These are phyloP conservation scores for Chitala chitala DNA, from an alignment of 2,113 vertebrate species.

Conservation along the genomic window DNA sequence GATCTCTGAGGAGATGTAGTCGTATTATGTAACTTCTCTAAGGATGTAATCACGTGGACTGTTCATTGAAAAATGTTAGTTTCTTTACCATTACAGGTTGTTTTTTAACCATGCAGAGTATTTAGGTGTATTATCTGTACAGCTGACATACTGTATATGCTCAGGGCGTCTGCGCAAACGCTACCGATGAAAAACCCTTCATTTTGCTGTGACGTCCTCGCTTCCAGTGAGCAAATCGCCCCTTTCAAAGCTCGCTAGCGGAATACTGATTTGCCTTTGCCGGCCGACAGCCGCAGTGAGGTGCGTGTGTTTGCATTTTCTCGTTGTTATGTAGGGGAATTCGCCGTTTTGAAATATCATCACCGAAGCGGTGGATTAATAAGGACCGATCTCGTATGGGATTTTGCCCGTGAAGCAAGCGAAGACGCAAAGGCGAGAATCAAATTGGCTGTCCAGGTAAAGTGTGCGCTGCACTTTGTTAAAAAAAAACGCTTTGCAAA, in stretches of 20 bases:
- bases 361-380: neutral
- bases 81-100: too few species aligned
- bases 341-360: neutral
- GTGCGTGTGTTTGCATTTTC: neutral
- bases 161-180: slow-evolving; percentile 11
- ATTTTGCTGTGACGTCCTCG: slow-evolving; percentile 9
- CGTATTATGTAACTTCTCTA: too few species aligned
- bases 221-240: neutral
- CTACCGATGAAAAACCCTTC: neutral
- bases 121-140: too few species aligned
- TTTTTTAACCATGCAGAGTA: too few species aligned
- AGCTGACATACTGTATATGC: neutral
- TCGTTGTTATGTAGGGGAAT: slow-evolving; percentile 6
- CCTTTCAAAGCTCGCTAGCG: neutral
- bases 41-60: too few species aligned
- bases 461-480: too few species aligned
- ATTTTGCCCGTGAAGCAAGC: neutral
- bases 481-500: neutral
- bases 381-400: neutral
- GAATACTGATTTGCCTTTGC: slow-evolving; percentile 5
- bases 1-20: too few species aligned
- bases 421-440: slow-evolving; percentile 5
- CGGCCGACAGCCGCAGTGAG: slow-evolving; percentile 15
- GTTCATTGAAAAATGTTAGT: neutral
- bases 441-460: slow-evolving; percentile 2